A percentile compares a stretch with the other conserved stretches of the same genome.
Evolutionary conservation across 2,888 invertebrate genomes (phyloP).

Genomic region (Strigamia maritima): DNA sequence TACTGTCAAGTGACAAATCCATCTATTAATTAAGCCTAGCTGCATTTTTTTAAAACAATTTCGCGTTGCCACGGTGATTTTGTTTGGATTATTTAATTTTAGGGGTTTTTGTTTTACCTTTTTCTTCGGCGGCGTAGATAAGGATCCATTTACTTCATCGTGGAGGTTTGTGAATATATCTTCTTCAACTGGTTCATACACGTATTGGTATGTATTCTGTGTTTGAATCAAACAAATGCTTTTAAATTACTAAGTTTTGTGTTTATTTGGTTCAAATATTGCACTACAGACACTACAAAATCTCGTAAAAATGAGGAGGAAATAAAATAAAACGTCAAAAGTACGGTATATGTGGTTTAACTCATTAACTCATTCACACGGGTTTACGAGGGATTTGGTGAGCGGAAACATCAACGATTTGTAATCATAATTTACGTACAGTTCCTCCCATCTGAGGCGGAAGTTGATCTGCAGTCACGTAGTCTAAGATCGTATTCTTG

Average conservation of each 20-base stretch:
- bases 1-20: neutral
- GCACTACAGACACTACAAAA: neutral
- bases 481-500: constrained; percentile 69
- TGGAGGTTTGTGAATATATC: neutral
- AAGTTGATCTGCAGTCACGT: constrained; percentile 68
- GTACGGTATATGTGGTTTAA: too few species aligned
- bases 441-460: constrained; percentile 52
- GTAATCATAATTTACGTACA: constrained; percentile 43
- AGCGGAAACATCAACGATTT: neutral
- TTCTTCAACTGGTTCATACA: constrained; percentile 4
- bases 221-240: neutral
- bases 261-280: neutral
- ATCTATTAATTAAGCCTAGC: neutral
- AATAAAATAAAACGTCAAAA: too few species aligned
- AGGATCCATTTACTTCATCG: neutral
- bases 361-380: neutral
- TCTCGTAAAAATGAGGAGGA: too few species aligned
- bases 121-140: neutral
- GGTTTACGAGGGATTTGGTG: neutral
- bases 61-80: neutral
- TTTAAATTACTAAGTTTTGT: neutral
- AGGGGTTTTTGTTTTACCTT: neutral
- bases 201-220: constrained; percentile 4
- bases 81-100: neutral
- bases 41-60: too few species aligned